Evolutionary conservation across 2,888 invertebrate genomes (phyloP).

Genomic region (Melieria omissa): DNA sequence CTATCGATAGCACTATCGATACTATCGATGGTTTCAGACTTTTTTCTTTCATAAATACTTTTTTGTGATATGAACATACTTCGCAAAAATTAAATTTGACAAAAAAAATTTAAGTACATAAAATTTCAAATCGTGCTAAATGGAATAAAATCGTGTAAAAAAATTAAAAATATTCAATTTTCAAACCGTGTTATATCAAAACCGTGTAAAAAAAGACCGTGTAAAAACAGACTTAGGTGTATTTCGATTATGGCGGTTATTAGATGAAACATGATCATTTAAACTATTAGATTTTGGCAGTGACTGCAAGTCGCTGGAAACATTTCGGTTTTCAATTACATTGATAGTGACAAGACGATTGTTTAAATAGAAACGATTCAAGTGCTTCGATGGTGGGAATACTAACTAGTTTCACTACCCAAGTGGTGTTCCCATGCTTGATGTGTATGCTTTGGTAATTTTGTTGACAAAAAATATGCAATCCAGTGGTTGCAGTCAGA

Average conservation of each 20-base stretch:
- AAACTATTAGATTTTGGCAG: not conserved
- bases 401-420: constrained; percentile 17
- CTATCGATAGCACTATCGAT: too few species aligned
- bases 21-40: too few species aligned
- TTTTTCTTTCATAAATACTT: too few species aligned
- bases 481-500: constrained; percentile 29
- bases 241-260: not conserved
- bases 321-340: constrained; percentile 15
- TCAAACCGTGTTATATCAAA: too few species aligned
- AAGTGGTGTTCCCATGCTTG: constrained; percentile 30
- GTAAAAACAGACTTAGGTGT: too few species aligned
- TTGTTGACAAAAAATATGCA: constrained; percentile 23
- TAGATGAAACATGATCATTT: not conserved
- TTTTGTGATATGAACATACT: too few species aligned
- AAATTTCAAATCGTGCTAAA: too few species aligned
- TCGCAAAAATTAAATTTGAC: too few species aligned
- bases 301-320: not conserved
- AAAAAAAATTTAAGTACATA: too few species aligned
- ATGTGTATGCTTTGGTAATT: constrained; percentile 28
- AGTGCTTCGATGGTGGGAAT: constrained; percentile 22
- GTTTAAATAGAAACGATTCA: constrained; percentile 17
- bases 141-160: too few species aligned
- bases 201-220: too few species aligned
- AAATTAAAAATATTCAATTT: too few species aligned
- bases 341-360: constrained; percentile 18